These are phyloP conservation scores for Apotomis betuletana DNA, from an alignment of 2,888 invertebrate genomes.

Conservation along the genomic window DNA sequence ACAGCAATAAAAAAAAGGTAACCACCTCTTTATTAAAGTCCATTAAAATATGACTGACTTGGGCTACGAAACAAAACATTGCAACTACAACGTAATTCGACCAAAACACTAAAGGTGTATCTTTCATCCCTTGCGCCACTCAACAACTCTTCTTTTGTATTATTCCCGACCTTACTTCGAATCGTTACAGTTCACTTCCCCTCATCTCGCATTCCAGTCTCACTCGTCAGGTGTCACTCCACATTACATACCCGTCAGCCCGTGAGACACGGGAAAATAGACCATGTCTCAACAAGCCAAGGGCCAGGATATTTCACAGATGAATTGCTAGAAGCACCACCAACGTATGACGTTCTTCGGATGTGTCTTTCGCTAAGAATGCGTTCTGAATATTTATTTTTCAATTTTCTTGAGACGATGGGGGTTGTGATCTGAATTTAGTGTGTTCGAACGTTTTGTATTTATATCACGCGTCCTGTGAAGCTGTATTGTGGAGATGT, in stretches of 20 bases:
- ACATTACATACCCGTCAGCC: conserved; percentile 16
- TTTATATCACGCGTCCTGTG: conserved; percentile 31
- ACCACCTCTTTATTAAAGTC: too few relatives aligned
- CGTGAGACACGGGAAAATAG: neutral
- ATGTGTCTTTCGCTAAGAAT: conserved; percentile 51
- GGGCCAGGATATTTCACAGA: neutral
- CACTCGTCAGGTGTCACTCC: conserved; percentile 38
- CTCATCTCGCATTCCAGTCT: conserved; percentile 15
- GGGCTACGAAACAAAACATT: too few relatives aligned
- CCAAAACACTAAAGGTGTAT: neutral
- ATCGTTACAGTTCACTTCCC: conserved; percentile 34
- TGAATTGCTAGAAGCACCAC: conserved; percentile 23
- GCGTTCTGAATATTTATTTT: conserved; percentile 70
- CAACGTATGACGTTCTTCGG: conserved; percentile 51
- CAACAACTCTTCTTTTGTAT: conserved; percentile 8
- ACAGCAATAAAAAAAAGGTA: too few relatives aligned
- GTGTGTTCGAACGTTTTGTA: conserved; percentile 43
- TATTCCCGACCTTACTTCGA: conserved; percentile 26
- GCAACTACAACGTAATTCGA: too few relatives aligned
- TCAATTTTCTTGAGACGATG: conserved; percentile 59
- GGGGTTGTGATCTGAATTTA: conserved; percentile 56
- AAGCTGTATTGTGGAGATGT: conserved; percentile 7
- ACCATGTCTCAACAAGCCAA: conserved; percentile 1
- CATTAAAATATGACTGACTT: too few relatives aligned
- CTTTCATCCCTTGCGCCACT: conserved; percentile 21